Base-by-base conservation (phyloP, 2,113 vertebrate species). In the Catharus minimus region DNA sequence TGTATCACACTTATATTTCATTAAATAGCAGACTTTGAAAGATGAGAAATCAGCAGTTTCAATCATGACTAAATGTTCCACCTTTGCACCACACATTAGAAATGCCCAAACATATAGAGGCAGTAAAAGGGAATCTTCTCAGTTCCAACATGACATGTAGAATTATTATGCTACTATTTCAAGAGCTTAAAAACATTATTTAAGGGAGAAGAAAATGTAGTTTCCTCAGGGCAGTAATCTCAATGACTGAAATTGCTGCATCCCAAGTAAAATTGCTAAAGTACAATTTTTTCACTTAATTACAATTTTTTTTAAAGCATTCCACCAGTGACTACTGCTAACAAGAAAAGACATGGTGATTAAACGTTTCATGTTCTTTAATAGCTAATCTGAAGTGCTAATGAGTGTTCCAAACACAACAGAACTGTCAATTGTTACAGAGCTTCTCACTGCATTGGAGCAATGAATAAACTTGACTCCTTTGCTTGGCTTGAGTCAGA, bases 291-390 rank as follows among this genome's bases (percentile, higher is more conserved):
- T 89, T 68, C 55, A 88, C 55, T 85, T 93, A 84, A 75, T 79
- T 86, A 62, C 55, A 64, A 12, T n/a, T 75, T 69, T 58, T 71
- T 82, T 82, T 15, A n/a, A 58, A 65, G 19, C 30, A 44, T 52
- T 76, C 47, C 61, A 49, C 28, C 62, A 86, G 64, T 60, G 68
- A 94, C 56, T 91, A 60, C n/a, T 53, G 65, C 60, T 86, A 91
- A 81, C 50, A 86, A 91, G 55, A 89, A 87, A 89, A 87, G 82
- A 86, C 49, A 3, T 5, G 15, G 77, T 92, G 77, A 95, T 94
- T 92, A 94, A 95, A 93, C 0, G 30, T 82, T 95, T 95, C 86
- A 83, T 81, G 76, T 86, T 66, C 86, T 90, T 95, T 96, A 95
- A 88, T 67, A 84, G 86, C 73, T 92, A 71, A 90, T 67, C 73